Conservation (phyloP, 1,140 invertebrate species). For the Plectus sambesii region DNA sequence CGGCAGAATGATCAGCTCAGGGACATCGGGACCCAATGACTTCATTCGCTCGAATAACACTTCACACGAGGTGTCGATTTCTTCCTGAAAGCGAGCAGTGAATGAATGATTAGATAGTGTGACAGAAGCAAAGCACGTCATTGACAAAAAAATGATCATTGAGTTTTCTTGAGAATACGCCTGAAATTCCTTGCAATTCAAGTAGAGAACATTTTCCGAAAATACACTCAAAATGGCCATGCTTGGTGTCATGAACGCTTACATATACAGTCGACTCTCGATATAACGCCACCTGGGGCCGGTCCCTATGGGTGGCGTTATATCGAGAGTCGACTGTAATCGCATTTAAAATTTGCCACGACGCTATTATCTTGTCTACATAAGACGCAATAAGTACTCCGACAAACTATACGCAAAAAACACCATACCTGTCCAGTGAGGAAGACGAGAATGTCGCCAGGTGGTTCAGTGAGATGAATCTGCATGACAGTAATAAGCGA, state of each 20-base stretch:
- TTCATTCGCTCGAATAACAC: conserved; percentile 97
- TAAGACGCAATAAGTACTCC: no score
- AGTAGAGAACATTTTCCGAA: no score
- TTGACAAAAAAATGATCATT: neutral
- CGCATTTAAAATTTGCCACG: no score
- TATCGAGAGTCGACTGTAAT: no score
- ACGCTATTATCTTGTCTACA: no score
- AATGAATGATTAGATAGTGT: conserved; percentile 7
- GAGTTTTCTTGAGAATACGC: no score
- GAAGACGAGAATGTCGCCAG: conserved; percentile 80
- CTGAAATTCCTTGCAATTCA: no score
- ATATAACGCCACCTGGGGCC: no score
- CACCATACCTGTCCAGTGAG: conserved; percentile 61
- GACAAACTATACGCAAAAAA: neutral
- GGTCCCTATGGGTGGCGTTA: no score
- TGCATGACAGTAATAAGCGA: conserved; percentile 98
- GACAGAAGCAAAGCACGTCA: neutral
- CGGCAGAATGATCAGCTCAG: conserved; percentile 90
- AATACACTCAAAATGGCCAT: no score
- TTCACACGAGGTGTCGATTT: conserved; percentile 98
- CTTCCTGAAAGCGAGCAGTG: conserved; percentile 62
- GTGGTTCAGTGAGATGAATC: conserved; percentile 93
- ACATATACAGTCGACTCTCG: no score
- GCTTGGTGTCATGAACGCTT: no score
- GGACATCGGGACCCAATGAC: conserved; percentile 85